Evolutionary conservation across 1,140 invertebrate species (phyloP), one percentile per base, ranked within the genome.

Genomic region (Campoletis sonorensis): DNA sequence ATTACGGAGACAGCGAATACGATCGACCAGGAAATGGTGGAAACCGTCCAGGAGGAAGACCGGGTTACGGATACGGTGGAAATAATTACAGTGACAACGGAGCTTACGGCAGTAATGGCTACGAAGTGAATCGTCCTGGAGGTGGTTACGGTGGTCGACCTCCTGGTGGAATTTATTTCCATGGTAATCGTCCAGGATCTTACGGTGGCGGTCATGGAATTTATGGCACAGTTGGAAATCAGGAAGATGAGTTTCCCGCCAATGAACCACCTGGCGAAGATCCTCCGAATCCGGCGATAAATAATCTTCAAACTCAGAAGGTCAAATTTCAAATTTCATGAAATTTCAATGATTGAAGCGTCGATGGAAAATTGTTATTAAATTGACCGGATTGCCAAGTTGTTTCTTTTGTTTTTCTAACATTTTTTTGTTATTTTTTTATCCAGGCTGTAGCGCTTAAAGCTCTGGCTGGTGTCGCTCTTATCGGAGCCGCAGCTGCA

Each of bases 401-500:
- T n/a, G n/a, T n/a, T 8, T 71, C 45, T 16, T 75, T 80, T 37
- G 61, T 30, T 33, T 78, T 18, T n/a, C 10, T 4, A 64, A 64
- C 23, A 23, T 64, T 26, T 64, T 26, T 64, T 73, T 37, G 27
- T 67, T 21, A 78, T 70, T 84, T 13, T 30, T 45, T 71, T 81
- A 86, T 86, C 71, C 86, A 94, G 93, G 91, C 89, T 5, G 88
- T 93, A 33, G 92, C 93, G 67, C 86, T 94, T 33, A 96, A 96
- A 90, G 96, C 96, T 0, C 89, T 97, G 81, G 96, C 96, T 13
- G 96, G 96, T 45, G 94, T 96, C 13, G 96, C 96, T 1, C 90
- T 97, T 13, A 92, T 97, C 33, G 96, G 96, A 26, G 96, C 96
- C 8, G 95, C 96, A 0, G 96, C 96, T 26, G 95, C 96, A 4